Percentiles rank a stretch among this genome's conserved stretches.
phyloP scores from a whole-genome alignment of 2,113 vertebrate species.

The Gadus chalcogrammus region DNA sequence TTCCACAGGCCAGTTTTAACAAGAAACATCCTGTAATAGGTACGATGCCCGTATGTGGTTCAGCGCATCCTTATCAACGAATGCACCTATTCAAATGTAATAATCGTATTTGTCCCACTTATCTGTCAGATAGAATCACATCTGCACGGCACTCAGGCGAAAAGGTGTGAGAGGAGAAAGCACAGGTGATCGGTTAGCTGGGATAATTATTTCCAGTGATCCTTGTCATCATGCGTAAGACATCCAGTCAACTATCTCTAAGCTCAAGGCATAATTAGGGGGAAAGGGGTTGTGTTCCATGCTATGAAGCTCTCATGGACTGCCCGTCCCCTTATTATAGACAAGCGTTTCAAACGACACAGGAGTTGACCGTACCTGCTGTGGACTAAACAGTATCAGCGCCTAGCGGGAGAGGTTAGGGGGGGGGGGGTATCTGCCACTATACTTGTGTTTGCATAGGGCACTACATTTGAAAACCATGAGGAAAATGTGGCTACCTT shows the following conservation, averaged over 20 bases:
- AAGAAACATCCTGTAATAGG: not conserved
- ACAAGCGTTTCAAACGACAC: constrained; percentile 35
- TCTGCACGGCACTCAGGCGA: constrained; percentile 33
- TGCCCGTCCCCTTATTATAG: constrained; percentile 67
- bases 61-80: constrained; percentile 17
- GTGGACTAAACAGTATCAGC: constrained; percentile 41
- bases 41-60: constrained; percentile 16
- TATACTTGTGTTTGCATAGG: constrained; percentile 50
- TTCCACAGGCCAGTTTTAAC: not conserved
- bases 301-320: constrained; percentile 71
- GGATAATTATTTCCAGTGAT: constrained; percentile 74
- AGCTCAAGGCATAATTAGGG: constrained; percentile 65
- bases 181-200: constrained; percentile 41
- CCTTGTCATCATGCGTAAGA: constrained; percentile 63
- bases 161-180: constrained; percentile 38
- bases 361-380: constrained; percentile 53
- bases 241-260: constrained; percentile 65
- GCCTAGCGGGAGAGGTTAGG: constrained; percentile 34
- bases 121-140: constrained; percentile 44
- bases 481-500: constrained; percentile 51
- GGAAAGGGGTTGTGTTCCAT: constrained; percentile 73
- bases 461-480: constrained; percentile 50
- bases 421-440: constrained; percentile 8
- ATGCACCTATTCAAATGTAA: not conserved
- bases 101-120: constrained; percentile 30